Conservation (phyloP, 2,113 vertebrate species). For the Rhizomys pruinosus region DNA sequence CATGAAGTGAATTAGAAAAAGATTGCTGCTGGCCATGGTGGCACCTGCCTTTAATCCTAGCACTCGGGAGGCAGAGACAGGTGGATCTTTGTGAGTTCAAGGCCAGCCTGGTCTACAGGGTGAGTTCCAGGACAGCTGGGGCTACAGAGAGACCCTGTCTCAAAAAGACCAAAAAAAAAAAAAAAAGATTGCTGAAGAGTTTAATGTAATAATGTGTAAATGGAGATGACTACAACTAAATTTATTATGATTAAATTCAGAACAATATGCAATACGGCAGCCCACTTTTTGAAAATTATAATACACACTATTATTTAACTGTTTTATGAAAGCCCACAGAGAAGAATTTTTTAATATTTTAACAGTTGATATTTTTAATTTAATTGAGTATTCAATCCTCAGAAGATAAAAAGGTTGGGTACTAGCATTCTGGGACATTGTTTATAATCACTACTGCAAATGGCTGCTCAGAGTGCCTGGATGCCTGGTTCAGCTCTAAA, state of each 20-base stretch:
- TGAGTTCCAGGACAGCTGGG: no score
- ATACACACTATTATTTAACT: background rate
- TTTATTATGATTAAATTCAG: background rate
- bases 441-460: background rate
- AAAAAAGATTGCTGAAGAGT: no score
- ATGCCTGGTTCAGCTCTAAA: background rate
- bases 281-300: background rate
- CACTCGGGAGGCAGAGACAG: no score
- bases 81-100: no score
- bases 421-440: background rate
- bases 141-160: no score
- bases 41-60: no score
- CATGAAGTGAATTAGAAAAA: background rate
- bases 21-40: rapidly evolving
- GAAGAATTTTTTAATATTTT: background rate
- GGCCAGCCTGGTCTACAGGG: no score
- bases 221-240: background rate
- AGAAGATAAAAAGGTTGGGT: background rate
- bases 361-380: background rate
- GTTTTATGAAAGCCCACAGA: background rate
- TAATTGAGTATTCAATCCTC: background rate
- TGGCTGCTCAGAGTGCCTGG: background rate
- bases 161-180: no score
- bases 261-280: background rate
- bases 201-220: no score